Percentiles rank a stretch among this genome's conserved stretches.
Conservation (phyloP, 2,888 invertebrate species). For the Andrena flavipes region DNA sequence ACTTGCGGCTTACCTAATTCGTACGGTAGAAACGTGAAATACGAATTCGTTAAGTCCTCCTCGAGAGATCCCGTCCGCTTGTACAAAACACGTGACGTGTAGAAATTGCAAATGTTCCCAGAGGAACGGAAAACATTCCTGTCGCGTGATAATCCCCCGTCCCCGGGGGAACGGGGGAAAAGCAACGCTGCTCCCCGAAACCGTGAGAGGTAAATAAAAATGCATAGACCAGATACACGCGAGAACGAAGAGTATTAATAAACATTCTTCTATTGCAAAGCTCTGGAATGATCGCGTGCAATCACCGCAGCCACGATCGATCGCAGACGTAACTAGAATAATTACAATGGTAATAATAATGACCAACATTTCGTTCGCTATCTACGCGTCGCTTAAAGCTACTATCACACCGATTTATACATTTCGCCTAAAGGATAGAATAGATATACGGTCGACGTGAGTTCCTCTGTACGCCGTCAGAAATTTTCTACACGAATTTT, state of each 20-base stretch:
- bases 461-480: background rate
- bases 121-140: background rate
- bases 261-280: slow-evolving; percentile 63
- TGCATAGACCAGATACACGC: slow-evolving; percentile 58
- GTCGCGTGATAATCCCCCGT: too few relatives aligned
- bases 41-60: slow-evolving; percentile 19
- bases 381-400: slow-evolving; percentile 81
- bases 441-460: slow-evolving; percentile 70
- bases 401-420: slow-evolving; percentile 85
- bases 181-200: slow-evolving; percentile 1
- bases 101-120: slow-evolving; percentile 3
- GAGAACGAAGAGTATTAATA: slow-evolving; percentile 51
- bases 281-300: slow-evolving; percentile 48
- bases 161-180: background rate
- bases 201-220: slow-evolving; percentile 67
- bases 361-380: slow-evolving; percentile 79
- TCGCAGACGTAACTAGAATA: slow-evolving; percentile 68
- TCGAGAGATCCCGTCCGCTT: slow-evolving; percentile 1
- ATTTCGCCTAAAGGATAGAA: slow-evolving; percentile 76
- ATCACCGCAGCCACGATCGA: slow-evolving; percentile 46
- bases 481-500: background rate
- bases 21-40: slow-evolving; percentile 52
- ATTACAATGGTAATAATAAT: slow-evolving; percentile 68
- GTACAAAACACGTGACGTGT: background rate
- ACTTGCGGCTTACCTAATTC: slow-evolving; percentile 60